Conservation (phyloP, 1,140 invertebrate genomes). For the Brachionus asplanchnoidis region DNA sequence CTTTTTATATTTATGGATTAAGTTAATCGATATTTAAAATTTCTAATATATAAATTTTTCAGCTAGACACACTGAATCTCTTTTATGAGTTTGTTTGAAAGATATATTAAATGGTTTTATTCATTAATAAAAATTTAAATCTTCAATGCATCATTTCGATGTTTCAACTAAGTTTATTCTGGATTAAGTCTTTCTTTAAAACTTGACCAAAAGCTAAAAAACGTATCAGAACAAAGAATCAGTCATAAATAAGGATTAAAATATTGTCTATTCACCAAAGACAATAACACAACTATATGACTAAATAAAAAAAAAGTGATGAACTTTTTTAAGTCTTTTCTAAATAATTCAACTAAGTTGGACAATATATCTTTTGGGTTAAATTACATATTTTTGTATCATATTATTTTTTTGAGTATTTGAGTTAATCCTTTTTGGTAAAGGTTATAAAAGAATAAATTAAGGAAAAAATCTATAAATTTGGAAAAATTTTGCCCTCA, state of each 20-base stretch:
- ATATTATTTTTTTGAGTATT: background rate
- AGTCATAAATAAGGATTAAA: background rate
- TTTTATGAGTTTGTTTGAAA: too few relatives aligned
- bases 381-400: background rate
- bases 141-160: background rate
- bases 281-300: background rate
- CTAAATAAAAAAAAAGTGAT: background rate
- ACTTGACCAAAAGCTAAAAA: background rate
- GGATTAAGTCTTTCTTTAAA: background rate
- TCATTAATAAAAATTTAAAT: background rate
- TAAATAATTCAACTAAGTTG: background rate
- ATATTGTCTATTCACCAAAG: background rate
- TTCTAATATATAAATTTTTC: too few relatives aligned
- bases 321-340: background rate
- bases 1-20: too few relatives aligned
- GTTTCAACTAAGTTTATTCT: background rate
- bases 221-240: background rate
- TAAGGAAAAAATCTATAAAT: background rate
- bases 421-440: background rate
- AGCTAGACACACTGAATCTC: too few relatives aligned
- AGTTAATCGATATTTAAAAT: too few relatives aligned
- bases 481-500: background rate
- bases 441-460: background rate
- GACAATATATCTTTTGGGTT: background rate
- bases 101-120: too few relatives aligned